A percentile compares a stretch with the other conserved stretches of the same genome.
These are phyloP conservation scores for Polymixis flavicincta DNA, from an alignment of 2,888 invertebrate species.

Conservation along the genomic window DNA sequence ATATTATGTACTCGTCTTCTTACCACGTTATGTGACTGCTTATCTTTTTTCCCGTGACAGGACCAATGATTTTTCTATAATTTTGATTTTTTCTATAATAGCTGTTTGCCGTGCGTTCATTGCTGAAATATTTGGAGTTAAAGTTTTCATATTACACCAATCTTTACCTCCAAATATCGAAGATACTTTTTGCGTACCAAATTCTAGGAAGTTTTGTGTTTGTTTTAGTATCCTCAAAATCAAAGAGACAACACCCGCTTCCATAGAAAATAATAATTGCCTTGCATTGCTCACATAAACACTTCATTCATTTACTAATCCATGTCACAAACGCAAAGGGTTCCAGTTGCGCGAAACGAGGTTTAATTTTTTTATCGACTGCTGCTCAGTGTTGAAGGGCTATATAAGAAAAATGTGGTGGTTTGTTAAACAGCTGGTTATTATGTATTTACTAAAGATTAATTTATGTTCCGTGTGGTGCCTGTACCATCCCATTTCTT, in stretches of 20 bases:
- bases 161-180: not conserved
- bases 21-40: not conserved
- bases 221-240: not conserved
- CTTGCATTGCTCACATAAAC: not conserved
- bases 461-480: too few relatives aligned
- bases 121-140: not conserved
- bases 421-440: slow-evolving; percentile 27
- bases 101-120: not conserved
- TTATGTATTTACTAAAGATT: not conserved
- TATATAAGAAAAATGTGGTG: slow-evolving; percentile 23
- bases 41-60: not conserved
- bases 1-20: not conserved
- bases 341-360: slow-evolving; percentile 35
- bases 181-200: not conserved
- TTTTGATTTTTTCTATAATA: not conserved
- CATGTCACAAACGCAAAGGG: slow-evolving; percentile 19
- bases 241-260: not conserved
- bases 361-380: slow-evolving; percentile 54
- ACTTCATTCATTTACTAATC: slow-evolving; percentile 38
- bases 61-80: not conserved
- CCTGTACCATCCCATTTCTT: too few relatives aligned
- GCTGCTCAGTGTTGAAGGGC: slow-evolving; percentile 13
- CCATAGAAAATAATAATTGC: not conserved
- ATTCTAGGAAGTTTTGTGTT: not conserved
- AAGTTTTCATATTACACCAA: not conserved